These are phyloP conservation scores for Mastomys coucha DNA, from an alignment of 2,113 vertebrate species.

Conservation along the genomic window DNA sequence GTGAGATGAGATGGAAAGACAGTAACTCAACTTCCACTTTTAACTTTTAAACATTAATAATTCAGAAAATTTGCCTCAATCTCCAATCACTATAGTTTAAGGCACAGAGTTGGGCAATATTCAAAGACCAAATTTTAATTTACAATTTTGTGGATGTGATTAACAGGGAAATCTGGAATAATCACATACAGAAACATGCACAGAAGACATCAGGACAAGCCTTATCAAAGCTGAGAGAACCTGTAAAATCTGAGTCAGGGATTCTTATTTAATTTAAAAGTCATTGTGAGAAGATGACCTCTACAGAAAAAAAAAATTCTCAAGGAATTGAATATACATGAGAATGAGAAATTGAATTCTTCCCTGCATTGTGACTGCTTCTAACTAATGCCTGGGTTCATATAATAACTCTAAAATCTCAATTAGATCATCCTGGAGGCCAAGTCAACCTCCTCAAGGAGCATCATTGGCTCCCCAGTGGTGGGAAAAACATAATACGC, in stretches of 20 bases:
- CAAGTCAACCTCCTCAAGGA: background rate
- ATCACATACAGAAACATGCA: background rate
- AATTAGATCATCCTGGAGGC: background rate
- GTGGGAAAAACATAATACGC: background rate
- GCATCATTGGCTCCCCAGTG: background rate
- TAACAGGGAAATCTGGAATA: background rate
- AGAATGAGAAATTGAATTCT: conserved; percentile 8
- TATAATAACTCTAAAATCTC: background rate
- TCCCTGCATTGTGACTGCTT: background rate
- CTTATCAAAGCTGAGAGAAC: background rate
- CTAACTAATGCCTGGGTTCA: background rate
- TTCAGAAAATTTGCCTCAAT: background rate
- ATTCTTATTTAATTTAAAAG: conserved; percentile 26
- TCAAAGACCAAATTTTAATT: background rate
- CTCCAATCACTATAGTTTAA: background rate
- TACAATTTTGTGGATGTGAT: background rate
- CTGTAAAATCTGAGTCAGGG: background rate
- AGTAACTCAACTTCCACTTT: background rate
- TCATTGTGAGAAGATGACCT: background rate
- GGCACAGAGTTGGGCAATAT: background rate
- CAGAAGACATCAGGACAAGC: background rate
- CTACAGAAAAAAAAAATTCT: background rate
- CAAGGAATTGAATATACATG: background rate
- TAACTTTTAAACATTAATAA: background rate
- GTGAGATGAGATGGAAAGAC: background rate